Percentiles rank a stretch among this genome's conserved stretches.
Conservation (phyloP, 1,140 invertebrate genomes). For the Scaptomyza montana region DNA sequence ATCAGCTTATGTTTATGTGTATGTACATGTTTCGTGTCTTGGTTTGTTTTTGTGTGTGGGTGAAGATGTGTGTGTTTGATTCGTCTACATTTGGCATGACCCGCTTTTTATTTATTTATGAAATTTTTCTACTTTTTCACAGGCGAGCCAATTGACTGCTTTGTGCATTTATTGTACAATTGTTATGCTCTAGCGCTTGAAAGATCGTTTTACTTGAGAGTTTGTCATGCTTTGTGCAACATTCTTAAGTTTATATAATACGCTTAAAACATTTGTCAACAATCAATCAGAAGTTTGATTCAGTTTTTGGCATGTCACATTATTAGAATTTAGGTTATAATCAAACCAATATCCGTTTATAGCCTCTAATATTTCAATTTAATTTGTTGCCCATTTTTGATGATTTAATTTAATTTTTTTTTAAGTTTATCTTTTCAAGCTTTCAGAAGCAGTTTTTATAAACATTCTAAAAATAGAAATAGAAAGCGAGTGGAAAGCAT, state of each 20-base stretch:
- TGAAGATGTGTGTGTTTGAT: slow-evolving; percentile 1
- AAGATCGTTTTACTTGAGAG: neutral
- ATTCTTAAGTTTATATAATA: neutral
- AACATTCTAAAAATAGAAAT: neutral
- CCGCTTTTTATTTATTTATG: slow-evolving; percentile 69
- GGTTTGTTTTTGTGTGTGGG: neutral
- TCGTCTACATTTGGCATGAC: slow-evolving; percentile 54
- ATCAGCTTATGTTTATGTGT: neutral
- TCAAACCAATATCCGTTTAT: too few relatives aligned
- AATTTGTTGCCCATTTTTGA: too few relatives aligned
- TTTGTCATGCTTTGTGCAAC: neutral
- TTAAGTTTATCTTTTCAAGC: too few relatives aligned
- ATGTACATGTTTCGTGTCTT: neutral
- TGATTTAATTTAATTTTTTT: too few relatives aligned
- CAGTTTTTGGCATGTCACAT: too few relatives aligned
- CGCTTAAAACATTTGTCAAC: too few relatives aligned
- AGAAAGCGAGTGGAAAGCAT: neutral
- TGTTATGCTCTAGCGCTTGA: slow-evolving; percentile 3
- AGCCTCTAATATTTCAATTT: too few relatives aligned
- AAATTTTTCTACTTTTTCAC: slow-evolving; percentile 45
- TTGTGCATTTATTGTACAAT: slow-evolving; percentile 29
- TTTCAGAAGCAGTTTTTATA: slow-evolving; percentile 10
- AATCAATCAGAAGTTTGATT: too few relatives aligned
- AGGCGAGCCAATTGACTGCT: slow-evolving; percentile 59
- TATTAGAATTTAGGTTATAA: too few relatives aligned